A percentile compares a stretch with the other conserved stretches of the same genome.
Conservation (phyloP, 2,113 vertebrate genomes). For the Pteronura brasiliensis region DNA sequence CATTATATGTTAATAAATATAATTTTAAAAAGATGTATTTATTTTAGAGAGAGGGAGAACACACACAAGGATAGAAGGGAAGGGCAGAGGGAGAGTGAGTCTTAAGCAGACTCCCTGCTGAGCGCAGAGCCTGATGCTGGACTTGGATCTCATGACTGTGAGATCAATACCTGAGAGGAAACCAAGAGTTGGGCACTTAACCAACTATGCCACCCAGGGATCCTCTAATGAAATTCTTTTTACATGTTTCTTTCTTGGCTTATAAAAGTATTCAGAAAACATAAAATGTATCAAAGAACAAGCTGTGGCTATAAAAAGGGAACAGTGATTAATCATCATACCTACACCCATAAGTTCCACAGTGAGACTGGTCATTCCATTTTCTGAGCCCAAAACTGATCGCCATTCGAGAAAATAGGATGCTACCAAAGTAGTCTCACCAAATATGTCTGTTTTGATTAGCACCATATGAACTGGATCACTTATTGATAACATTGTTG, state of each 20-base stretch:
- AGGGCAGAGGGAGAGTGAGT: neutral
- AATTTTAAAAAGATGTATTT: neutral
- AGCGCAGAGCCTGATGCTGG: neutral
- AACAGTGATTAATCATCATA: conserved; percentile 79
- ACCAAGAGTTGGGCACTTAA: neutral
- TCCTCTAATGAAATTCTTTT: neutral
- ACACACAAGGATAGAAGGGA: neutral
- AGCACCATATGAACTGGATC: conserved; percentile 96
- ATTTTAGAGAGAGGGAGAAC: neutral
- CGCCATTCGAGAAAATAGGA: conserved; percentile 98
- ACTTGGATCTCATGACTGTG: neutral
- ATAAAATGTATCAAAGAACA: neutral
- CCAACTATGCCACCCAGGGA: neutral
- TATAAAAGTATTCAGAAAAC: neutral
- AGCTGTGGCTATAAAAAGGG: neutral
- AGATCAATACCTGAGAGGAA: neutral
- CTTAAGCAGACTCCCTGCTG: neutral
- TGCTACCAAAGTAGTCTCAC: conserved; percentile 92
- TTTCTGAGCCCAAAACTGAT: conserved; percentile 89
- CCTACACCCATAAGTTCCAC: conserved; percentile 97
- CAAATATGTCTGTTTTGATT: conserved; percentile 92
- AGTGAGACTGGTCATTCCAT: conserved; percentile 86
- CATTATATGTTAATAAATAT: too few species aligned
- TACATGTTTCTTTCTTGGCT: neutral
- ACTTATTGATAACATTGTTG: conserved; percentile 94